Conservation (phyloP, 1,140 invertebrate species). For the Oedothorax gibbosus region DNA sequence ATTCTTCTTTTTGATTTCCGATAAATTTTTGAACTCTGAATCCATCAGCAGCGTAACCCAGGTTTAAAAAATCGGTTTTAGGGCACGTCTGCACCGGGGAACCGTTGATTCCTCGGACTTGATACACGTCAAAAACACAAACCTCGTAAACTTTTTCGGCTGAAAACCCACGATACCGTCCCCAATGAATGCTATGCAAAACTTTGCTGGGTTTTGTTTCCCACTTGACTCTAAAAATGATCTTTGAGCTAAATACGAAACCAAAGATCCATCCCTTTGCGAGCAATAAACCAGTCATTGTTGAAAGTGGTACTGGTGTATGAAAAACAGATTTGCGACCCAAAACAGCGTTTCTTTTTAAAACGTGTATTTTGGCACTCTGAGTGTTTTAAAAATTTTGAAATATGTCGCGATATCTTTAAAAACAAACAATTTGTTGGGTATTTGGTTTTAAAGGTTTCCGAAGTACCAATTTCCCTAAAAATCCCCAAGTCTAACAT, state of each 20-base stretch:
- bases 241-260: not conserved
- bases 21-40: not conserved
- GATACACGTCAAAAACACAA: constrained; percentile 24
- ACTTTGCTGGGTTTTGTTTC: not conserved
- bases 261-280: constrained; percentile 33
- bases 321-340: not conserved
- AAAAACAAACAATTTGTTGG: not conserved
- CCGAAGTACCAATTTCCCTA: not conserved
- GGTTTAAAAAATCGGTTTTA: constrained; percentile 1
- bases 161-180: constrained; percentile 29
- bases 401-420: not conserved
- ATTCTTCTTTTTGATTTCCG: not conserved
- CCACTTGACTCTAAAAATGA: constrained; percentile 24
- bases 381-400: not conserved
- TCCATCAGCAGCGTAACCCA: not conserved
- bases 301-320: not conserved
- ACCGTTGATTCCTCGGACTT: constrained; percentile 7
- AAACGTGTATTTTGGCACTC: not conserved
- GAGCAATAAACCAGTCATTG: not conserved
- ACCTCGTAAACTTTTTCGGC: not conserved
- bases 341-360: not conserved
- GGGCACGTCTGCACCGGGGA: not conserved
- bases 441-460: not conserved
- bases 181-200: not conserved
- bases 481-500: constrained; percentile 14